These are phyloP conservation scores for Donacobius atricapilla DNA, from an alignment of 2,113 vertebrate species.

Conservation along the genomic window DNA sequence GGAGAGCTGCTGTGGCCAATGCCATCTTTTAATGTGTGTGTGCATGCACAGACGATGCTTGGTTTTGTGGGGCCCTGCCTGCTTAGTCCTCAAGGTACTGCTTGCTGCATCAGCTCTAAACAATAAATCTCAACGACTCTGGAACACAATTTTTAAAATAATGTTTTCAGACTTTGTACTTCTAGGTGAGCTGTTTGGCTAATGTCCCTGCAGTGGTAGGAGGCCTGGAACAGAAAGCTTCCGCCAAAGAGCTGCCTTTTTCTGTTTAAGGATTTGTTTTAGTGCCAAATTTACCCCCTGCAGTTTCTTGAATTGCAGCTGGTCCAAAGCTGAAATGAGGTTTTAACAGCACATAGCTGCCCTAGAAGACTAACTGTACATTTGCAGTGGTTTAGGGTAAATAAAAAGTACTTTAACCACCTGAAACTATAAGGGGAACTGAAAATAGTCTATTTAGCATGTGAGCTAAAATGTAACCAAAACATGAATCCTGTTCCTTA, in stretches of 20 bases:
- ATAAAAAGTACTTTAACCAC: not conserved
- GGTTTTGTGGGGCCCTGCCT: not conserved
- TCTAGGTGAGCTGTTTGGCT: not conserved
- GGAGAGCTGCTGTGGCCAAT: not conserved
- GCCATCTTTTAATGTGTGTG: not conserved
- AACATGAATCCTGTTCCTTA: not conserved
- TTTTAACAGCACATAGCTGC: not conserved
- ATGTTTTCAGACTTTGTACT: not conserved
- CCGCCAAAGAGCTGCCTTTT: not conserved
- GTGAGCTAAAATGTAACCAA: not conserved
- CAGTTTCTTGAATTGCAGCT: not conserved
- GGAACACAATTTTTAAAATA: not conserved
- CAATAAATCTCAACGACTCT: not conserved
- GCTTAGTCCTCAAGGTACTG: not conserved
- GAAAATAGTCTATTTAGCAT: not conserved
- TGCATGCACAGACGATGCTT: accelerated
- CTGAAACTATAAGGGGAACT: not conserved
- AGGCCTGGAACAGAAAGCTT: not conserved
- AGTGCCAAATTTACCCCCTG: not conserved
- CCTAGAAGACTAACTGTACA: not conserved
- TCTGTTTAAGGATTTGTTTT: not conserved
- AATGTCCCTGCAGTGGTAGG: not conserved
- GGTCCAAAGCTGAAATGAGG: not conserved
- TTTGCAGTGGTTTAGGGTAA: not conserved
- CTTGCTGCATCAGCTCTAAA: not conserved